Conservation (phyloP, 2,797 vertebrate species). For the Oryzias sinensis region DNA sequence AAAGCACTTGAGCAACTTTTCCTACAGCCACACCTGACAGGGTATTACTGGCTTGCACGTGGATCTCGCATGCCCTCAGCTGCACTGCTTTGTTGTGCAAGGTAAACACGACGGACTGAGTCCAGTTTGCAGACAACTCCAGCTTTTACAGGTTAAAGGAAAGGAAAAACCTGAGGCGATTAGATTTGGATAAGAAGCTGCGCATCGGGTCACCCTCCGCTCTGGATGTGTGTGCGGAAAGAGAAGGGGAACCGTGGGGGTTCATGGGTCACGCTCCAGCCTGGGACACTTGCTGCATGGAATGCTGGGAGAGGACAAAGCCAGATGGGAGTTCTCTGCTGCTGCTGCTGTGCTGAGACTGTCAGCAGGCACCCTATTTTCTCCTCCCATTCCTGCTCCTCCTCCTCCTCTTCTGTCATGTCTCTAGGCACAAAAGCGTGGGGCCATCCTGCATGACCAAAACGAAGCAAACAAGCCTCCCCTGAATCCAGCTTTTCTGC, state of each 20-base stretch:
- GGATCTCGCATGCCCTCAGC: slow-evolving; percentile 50
- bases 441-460: slow-evolving; percentile 65
- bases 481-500: slow-evolving; percentile 54
- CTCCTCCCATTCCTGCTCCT: slow-evolving; percentile 10
- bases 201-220: background rate
- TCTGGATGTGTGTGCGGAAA: slow-evolving; percentile 39
- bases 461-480: slow-evolving; percentile 62
- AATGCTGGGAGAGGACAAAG: slow-evolving; percentile 76
- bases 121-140: slow-evolving; percentile 6
- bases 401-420: slow-evolving; percentile 11
- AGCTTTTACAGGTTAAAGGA: background rate
- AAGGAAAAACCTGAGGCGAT: too few relatives aligned
- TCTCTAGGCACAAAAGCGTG: slow-evolving; percentile 66
- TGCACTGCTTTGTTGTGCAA: slow-evolving; percentile 56
- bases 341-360: slow-evolving; percentile 58
- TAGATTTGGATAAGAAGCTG: background rate
- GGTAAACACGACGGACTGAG: slow-evolving; percentile 33
- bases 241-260: slow-evolving; percentile 37
- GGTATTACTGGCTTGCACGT: slow-evolving; percentile 58
- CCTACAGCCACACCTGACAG: slow-evolving; percentile 65
- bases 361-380: slow-evolving; percentile 42
- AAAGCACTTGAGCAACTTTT: slow-evolving; percentile 47
- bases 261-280: slow-evolving; percentile 67
- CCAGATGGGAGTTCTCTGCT: slow-evolving; percentile 75
- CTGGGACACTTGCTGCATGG: slow-evolving; percentile 70